Conservation (phyloP, 2,888 invertebrate species). For the Oscheius onirici region DNA sequence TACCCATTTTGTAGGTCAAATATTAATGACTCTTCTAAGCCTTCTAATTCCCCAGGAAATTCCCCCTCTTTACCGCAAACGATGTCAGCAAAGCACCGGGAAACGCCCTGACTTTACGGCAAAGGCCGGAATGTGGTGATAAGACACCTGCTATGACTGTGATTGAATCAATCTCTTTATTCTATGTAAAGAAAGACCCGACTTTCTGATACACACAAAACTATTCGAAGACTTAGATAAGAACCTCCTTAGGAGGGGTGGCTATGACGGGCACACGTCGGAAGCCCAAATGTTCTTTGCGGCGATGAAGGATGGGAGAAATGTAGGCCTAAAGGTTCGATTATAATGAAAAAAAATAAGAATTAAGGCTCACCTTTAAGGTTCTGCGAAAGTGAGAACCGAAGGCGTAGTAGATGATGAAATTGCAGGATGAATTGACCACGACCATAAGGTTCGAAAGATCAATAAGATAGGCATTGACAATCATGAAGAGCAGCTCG, state of each 20-base stretch:
- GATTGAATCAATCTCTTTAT: background rate
- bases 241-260: constrained; percentile 19
- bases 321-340: constrained; percentile 12
- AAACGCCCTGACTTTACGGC: no score
- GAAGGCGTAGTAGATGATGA: constrained; percentile 68
- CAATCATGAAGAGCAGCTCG: constrained; percentile 59
- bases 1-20: no score
- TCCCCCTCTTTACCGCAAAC: no score
- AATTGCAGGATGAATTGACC: constrained; percentile 67
- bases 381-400: constrained; percentile 64
- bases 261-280: constrained; percentile 9
- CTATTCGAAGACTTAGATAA: constrained; percentile 1
- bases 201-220: background rate
- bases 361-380: constrained; percentile 39
- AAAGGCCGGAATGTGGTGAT: no score
- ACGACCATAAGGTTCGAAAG: constrained; percentile 68
- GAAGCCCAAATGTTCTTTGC: constrained; percentile 16
- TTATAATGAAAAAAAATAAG: no score
- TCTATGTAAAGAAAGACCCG: background rate
- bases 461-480: constrained; percentile 67
- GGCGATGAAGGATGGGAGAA: background rate
- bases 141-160: background rate
- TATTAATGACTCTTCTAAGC: no score
- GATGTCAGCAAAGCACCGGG: no score
- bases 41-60: no score